A percentile compares a stretch with the other conserved stretches of the same genome.
phyloP scores from a whole-genome alignment of 2,113 vertebrate genomes.

The Hypomesus transpacificus region DNA sequence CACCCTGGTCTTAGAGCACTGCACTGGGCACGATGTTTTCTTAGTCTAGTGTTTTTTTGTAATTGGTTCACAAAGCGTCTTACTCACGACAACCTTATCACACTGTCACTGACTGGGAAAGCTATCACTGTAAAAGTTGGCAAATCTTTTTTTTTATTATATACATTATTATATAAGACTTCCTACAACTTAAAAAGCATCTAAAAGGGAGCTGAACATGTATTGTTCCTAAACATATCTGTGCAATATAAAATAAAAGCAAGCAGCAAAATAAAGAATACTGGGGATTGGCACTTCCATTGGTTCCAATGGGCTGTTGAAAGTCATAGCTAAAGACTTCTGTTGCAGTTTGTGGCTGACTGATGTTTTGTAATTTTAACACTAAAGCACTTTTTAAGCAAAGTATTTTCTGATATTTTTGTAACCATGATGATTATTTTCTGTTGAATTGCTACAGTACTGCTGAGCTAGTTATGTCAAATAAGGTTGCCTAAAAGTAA shows the following conservation, averaged over 20 bases:
- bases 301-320: slow-evolving; percentile 28
- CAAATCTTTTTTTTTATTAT: slow-evolving; percentile 37
- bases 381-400: slow-evolving; percentile 74
- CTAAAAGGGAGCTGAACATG: slow-evolving; percentile 26
- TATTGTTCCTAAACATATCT: slow-evolving; percentile 51
- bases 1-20: neutral
- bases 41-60: slow-evolving; percentile 26
- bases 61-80: neutral
- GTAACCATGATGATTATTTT: slow-evolving; percentile 50
- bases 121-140: slow-evolving; percentile 22
- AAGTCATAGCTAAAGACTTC: slow-evolving; percentile 28
- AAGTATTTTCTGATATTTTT: slow-evolving; percentile 72
- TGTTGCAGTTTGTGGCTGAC: slow-evolving; percentile 40
- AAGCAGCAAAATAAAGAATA: slow-evolving; percentile 14
- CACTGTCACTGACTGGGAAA: slow-evolving; percentile 49
- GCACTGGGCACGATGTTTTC: slow-evolving; percentile 15
- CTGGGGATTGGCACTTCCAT: neutral
- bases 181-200: neutral
- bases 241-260: slow-evolving; percentile 56
- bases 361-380: slow-evolving; percentile 68
- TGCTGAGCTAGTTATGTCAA: slow-evolving; percentile 31
- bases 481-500: slow-evolving; percentile 22
- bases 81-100: slow-evolving; percentile 37
- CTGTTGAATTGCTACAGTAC: slow-evolving; percentile 18
- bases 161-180: slow-evolving; percentile 6